These are phyloP conservation scores for Sipha flava DNA, from an alignment of 1,140 invertebrate species.

Conservation along the genomic window DNA sequence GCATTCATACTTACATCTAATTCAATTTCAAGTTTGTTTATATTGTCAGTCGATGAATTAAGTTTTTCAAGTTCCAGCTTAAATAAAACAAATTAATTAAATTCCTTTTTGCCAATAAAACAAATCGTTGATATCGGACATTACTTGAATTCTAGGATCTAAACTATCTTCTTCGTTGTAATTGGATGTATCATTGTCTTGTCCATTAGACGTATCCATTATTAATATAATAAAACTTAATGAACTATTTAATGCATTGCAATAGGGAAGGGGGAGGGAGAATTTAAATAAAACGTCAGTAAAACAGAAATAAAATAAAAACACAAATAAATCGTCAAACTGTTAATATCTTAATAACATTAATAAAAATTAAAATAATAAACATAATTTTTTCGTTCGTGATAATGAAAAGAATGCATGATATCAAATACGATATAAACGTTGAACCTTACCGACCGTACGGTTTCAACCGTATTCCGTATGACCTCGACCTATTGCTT, in stretches of 20 bases:
- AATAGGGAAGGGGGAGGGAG: background rate
- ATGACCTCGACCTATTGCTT: too few species aligned
- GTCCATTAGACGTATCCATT: background rate
- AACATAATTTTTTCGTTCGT: too few species aligned
- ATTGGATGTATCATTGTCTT: background rate
- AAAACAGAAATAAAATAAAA: background rate
- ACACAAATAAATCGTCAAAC: background rate
- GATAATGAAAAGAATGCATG: too few species aligned
- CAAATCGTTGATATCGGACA: background rate
- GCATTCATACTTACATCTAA: slow-evolving; percentile 73
- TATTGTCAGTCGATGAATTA: slow-evolving; percentile 89
- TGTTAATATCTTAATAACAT: too few species aligned
- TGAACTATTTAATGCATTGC: background rate
- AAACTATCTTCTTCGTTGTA: slow-evolving; percentile 35
- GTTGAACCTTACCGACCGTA: too few species aligned
- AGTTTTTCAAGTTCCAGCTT: slow-evolving; percentile 90
- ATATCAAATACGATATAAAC: too few species aligned
- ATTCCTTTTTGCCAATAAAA: background rate
- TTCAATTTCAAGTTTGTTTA: slow-evolving; percentile 88
- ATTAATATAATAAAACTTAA: background rate
- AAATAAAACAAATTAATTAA: slow-evolving; percentile 38
- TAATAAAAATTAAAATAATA: too few species aligned
- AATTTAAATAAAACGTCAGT: background rate
- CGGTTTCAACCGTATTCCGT: too few species aligned
- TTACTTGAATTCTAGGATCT: slow-evolving; percentile 38